A percentile compares a stretch with the other conserved stretches of the same genome.
Conservation (phyloP, 2,888 invertebrate genomes). For the Euspilapteryx auroguttella region DNA sequence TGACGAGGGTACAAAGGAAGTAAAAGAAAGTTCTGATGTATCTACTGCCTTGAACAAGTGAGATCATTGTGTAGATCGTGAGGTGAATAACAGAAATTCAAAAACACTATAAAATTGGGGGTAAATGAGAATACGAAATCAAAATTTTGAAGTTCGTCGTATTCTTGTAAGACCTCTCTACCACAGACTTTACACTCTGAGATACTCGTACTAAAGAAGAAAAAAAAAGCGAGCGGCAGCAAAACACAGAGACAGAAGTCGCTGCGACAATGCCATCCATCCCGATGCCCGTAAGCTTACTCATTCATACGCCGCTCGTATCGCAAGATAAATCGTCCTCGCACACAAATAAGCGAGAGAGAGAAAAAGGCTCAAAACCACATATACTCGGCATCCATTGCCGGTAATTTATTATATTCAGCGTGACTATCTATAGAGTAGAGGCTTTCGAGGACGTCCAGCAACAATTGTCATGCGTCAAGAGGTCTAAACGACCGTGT, state of each 20-base stretch:
- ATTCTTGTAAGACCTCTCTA: no score
- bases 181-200: no score
- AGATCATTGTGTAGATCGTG: conserved; percentile 28
- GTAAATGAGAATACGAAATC: no score
- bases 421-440: conserved; percentile 37
- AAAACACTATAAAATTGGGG: no score
- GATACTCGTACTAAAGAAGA: no score
- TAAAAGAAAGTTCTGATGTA: conserved; percentile 36
- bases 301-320: conserved; percentile 47
- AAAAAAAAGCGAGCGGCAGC: no score
- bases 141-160: no score
- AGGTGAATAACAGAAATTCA: conserved; percentile 26
- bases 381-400: conserved; percentile 13
- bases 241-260: no score
- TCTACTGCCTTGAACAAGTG: conserved; percentile 29
- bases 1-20: conserved; percentile 33
- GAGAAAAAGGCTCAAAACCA: conserved; percentile 15
- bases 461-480: conserved; percentile 45
- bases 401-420: conserved; percentile 52
- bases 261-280: no score
- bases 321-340: conserved; percentile 50
- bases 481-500: conserved; percentile 52
- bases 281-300: conserved; percentile 35
- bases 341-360: conserved; percentile 44
- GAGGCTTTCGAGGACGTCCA: no score